phyloP scores from a whole-genome alignment of 2,797 vertebrate species.

The Tragopan temminckii region DNA sequence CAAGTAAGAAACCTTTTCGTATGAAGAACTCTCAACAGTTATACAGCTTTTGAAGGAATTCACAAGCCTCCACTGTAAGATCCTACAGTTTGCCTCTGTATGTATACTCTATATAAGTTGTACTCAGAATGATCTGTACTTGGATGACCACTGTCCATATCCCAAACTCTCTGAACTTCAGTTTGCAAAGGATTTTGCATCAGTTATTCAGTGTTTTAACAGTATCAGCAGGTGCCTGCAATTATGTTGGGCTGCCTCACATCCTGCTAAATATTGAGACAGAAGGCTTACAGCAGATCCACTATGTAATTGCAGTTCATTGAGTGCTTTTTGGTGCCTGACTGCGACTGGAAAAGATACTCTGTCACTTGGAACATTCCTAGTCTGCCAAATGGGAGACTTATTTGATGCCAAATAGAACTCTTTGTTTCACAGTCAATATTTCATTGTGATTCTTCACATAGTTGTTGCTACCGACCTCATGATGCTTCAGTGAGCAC shows the following conservation, averaged over 20 bases:
- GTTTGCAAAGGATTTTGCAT: neutral
- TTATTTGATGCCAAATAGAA: conserved; percentile 35
- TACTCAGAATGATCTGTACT: neutral
- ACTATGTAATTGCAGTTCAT: neutral
- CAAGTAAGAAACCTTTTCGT: neutral
- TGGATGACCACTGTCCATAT: neutral
- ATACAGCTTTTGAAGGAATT: neutral
- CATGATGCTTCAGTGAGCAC: neutral
- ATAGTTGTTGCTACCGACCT: neutral
- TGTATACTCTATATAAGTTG: neutral
- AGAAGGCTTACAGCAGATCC: neutral
- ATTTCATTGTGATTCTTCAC: conserved; percentile 26
- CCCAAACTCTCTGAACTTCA: neutral
- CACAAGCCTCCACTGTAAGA: neutral
- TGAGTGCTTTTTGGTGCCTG: neutral
- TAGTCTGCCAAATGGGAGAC: conserved; percentile 20
- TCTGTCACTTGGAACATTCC: conserved; percentile 11
- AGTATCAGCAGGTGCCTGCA: neutral
- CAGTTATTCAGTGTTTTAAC: neutral
- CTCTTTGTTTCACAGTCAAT: conserved; percentile 16
- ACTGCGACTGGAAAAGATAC: conserved; percentile 26
- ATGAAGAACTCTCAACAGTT: neutral
- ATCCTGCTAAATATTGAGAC: neutral
- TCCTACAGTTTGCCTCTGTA: neutral
- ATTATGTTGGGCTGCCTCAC: neutral